These are phyloP conservation scores for Styela clava DNA, from an alignment of 23 tunicate genomes.

Conservation along the genomic window DNA sequence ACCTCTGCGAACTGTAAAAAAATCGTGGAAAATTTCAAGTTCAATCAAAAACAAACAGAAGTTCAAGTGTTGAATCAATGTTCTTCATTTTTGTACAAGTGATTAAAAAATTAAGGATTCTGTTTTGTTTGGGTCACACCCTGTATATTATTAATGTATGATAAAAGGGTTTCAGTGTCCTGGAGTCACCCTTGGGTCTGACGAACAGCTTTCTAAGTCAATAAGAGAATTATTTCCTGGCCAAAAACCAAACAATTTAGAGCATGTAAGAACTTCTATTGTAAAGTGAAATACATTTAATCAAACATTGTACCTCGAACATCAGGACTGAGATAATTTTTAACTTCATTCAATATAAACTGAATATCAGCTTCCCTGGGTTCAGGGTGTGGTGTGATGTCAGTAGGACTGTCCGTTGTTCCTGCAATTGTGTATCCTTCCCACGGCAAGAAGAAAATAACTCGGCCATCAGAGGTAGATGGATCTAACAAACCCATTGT, in stretches of 20 bases:
- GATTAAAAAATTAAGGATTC: not conserved
- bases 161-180: too few relatives aligned
- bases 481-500: constrained; percentile 93
- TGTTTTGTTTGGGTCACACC: too few relatives aligned
- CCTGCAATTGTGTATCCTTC: constrained; percentile 88
- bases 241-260: too few relatives aligned
- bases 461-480: constrained; percentile 89
- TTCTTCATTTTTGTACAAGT: not conserved
- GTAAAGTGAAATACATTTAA: too few relatives aligned
- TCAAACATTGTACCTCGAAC: too few relatives aligned
- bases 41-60: not conserved
- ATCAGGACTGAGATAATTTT: constrained; percentile 80
- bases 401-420: constrained; percentile 86
- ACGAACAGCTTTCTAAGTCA: too few relatives aligned
- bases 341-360: constrained; percentile 79
- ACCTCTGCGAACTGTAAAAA: constrained; percentile 76
- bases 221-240: too few relatives aligned
- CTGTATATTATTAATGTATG: too few relatives aligned
- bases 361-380: constrained; percentile 83
- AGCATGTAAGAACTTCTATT: too few relatives aligned
- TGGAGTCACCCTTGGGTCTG: too few relatives aligned
- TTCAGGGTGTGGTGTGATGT: constrained; percentile 80
- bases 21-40: not conserved
- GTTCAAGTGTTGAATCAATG: not conserved
- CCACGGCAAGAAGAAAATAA: constrained; percentile 95